phyloP scores from a whole-genome alignment of 1,140 invertebrate genomes.

The Scaptomyza graminum region DNA sequence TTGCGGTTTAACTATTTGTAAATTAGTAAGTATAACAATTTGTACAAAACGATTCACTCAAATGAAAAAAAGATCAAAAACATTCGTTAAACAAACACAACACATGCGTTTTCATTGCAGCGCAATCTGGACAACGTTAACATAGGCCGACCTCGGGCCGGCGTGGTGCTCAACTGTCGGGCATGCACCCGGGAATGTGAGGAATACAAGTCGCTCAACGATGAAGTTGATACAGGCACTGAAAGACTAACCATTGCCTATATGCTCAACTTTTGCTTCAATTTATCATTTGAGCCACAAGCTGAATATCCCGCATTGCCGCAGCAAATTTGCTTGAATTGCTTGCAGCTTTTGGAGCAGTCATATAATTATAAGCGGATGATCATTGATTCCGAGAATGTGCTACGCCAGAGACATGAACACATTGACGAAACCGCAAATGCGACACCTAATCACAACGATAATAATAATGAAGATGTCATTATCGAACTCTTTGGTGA shows the following conservation, averaged over 20 bases:
- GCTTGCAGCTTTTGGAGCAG: slow-evolving; percentile 67
- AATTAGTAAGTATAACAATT: no score
- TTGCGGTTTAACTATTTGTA: no score
- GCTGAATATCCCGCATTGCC: slow-evolving; percentile 59
- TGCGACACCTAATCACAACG: not conserved
- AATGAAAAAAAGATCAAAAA: no score
- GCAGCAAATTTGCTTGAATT: slow-evolving; percentile 63
- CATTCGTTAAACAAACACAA: no score
- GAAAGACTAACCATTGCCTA: slow-evolving; percentile 63
- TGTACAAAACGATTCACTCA: no score
- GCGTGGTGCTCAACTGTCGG: slow-evolving; percentile 72
- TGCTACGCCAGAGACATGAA: slow-evolving; percentile 57
- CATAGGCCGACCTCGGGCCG: not conserved
- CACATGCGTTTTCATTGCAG: no score
- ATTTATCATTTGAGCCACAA: slow-evolving; percentile 61
- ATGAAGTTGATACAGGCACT: slow-evolving; percentile 59
- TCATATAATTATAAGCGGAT: slow-evolving; percentile 71
- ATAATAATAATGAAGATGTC: slow-evolving; percentile 51
- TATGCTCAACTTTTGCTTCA: slow-evolving; percentile 63
- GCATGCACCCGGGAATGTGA: slow-evolving; percentile 74
- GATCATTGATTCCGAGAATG: slow-evolving; percentile 71
- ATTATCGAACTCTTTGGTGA: slow-evolving; percentile 18
- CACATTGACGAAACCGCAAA: slow-evolving; percentile 20
- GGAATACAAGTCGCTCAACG: slow-evolving; percentile 69
- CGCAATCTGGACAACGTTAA: not conserved